phyloP scores from a whole-genome alignment of 1,140 invertebrate genomes.

The Drosophila persimilis region DNA sequence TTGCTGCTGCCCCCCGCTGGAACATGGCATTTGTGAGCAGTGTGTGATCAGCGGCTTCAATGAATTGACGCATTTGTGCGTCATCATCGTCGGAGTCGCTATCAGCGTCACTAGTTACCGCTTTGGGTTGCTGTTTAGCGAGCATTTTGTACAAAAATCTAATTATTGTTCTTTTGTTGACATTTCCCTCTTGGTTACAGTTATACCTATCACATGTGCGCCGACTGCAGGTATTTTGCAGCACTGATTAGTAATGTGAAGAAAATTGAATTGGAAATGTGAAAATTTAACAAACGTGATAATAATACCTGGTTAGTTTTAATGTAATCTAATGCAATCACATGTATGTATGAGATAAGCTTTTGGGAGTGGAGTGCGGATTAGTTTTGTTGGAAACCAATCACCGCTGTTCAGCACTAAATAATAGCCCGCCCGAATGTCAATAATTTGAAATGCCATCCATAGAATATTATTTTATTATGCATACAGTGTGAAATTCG shows the following conservation, averaged over 20 bases:
- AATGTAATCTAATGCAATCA: too few relatives aligned
- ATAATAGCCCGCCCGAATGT: not conserved
- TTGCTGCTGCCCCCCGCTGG: not conserved
- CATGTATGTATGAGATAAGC: too few relatives aligned
- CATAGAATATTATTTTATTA: slow-evolving; percentile 22
- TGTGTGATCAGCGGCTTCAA: slow-evolving; percentile 60
- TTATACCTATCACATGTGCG: slow-evolving; percentile 2
- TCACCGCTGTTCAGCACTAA: too few relatives aligned
- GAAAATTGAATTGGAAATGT: too few relatives aligned
- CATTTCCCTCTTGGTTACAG: not conserved
- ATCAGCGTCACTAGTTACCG: too few relatives aligned
- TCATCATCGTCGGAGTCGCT: slow-evolving; percentile 52
- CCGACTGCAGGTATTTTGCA: not conserved
- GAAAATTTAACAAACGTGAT: too few relatives aligned
- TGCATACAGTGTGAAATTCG: not conserved
- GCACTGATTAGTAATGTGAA: not conserved
- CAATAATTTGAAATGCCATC: slow-evolving; percentile 5
- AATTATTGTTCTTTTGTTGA: slow-evolving; percentile 15
- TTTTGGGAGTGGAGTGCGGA: too few relatives aligned
- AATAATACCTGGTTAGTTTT: too few relatives aligned
- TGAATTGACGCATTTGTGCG: slow-evolving; percentile 45
- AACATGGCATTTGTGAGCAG: slow-evolving; percentile 60
- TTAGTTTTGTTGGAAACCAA: too few relatives aligned
- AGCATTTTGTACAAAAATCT: slow-evolving; percentile 13
- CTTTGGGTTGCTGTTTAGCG: not conserved